Conservation (phyloP, 1,140 invertebrate genomes). For the Nasonia giraulti region DNA sequence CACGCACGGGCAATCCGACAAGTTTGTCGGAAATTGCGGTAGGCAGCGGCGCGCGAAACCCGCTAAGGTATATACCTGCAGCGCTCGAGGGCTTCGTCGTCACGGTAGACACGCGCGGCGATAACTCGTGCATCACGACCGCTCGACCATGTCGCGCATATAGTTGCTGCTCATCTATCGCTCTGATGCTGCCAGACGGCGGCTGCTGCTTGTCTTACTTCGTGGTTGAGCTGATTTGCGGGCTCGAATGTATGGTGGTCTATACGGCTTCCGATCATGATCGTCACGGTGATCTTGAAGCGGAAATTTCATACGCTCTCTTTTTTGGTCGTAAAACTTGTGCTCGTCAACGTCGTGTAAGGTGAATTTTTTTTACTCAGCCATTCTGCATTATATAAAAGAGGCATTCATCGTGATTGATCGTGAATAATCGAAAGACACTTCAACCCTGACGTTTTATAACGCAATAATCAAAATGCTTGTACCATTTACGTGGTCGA, state of each 20-base stretch:
- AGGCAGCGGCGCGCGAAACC: background rate
- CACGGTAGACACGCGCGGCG: background rate
- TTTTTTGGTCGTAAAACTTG: too few relatives aligned
- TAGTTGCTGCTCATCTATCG: background rate
- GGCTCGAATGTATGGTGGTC: background rate
- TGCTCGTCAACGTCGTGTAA: too few relatives aligned
- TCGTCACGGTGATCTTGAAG: background rate
- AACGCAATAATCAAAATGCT: too few relatives aligned
- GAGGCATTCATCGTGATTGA: too few relatives aligned
- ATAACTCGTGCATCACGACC: conserved; percentile 16
- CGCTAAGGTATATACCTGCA: background rate
- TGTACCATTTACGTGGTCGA: too few relatives aligned
- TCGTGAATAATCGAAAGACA: too few relatives aligned
- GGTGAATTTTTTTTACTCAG: too few relatives aligned
- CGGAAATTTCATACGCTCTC: too few relatives aligned
- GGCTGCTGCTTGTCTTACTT: background rate
- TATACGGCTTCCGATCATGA: background rate
- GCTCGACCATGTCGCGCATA: background rate
- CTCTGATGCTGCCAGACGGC: background rate
- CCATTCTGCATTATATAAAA: too few relatives aligned
- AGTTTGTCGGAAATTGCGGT: background rate
- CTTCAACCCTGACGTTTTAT: too few relatives aligned
- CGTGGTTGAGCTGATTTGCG: background rate
- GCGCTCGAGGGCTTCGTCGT: background rate
- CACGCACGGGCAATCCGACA: background rate